These are phyloP conservation scores for Diceros bicornis DNA, from an alignment of 2,797 vertebrate genomes.

Conservation along the genomic window DNA sequence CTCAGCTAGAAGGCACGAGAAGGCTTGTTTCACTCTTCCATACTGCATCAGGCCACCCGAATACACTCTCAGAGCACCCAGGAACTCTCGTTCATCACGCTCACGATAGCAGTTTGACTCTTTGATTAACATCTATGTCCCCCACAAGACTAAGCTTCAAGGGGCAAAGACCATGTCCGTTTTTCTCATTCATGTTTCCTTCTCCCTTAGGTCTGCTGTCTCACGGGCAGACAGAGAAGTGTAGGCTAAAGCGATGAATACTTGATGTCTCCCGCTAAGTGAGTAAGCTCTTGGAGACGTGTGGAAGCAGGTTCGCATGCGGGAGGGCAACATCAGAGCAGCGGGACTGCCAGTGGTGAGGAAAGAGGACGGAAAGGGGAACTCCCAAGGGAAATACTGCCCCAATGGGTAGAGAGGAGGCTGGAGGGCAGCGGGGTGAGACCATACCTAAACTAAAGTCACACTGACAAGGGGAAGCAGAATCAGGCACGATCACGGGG, in stretches of 20 bases:
- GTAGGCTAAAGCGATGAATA: background rate
- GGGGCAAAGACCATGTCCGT: background rate
- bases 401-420: background rate
- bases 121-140: background rate
- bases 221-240: too few relatives aligned
- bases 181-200: conserved; percentile 38
- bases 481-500: background rate
- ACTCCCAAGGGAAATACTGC: conserved; percentile 7
- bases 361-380: background rate
- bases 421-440: background rate
- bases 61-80: too few relatives aligned
- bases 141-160: background rate
- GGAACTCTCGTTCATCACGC: background rate
- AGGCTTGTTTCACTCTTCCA: background rate
- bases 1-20: background rate
- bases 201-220: background rate
- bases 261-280: background rate
- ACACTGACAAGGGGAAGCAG: background rate
- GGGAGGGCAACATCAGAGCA: background rate
- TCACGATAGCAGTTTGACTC: background rate
- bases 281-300: background rate
- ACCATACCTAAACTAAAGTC: conserved; percentile 10
- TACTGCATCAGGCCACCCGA: background rate
- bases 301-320: background rate
- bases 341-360: background rate